Percentiles rank a stretch among this genome's conserved stretches.
Conservation (phyloP, 2,797 vertebrate genomes). For the Morelia viridis region DNA sequence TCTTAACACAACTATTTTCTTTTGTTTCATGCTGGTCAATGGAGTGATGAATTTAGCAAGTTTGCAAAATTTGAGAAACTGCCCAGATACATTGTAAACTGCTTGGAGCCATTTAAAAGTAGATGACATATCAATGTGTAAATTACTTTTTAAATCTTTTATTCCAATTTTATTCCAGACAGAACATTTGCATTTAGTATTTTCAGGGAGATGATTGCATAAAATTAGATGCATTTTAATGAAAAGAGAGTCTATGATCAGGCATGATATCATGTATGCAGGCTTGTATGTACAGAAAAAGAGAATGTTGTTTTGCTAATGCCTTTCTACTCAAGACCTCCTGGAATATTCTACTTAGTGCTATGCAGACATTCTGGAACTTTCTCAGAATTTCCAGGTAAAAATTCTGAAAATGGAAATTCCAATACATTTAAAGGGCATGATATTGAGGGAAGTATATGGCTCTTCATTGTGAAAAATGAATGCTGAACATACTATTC, state of each 20-base stretch:
- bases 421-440: too few species aligned
- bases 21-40: not conserved
- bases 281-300: not conserved
- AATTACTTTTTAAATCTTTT: not conserved
- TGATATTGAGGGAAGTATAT: too few species aligned
- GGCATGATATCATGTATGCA: not conserved
- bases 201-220: not conserved
- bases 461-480: too few species aligned
- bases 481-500: not conserved
- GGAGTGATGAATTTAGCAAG: not conserved
- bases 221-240: not conserved
- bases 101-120: not conserved
- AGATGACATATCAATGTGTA: not conserved
- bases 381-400: too few species aligned
- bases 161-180: not conserved
- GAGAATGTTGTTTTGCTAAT: not conserved
- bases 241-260: not conserved
- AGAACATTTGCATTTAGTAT: not conserved
- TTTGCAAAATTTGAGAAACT: not conserved
- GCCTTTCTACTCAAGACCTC: not conserved
- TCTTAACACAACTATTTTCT: not conserved
- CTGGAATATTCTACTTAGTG: not conserved
- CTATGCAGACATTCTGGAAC: too few species aligned
- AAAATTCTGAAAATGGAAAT: too few species aligned
- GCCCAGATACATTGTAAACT: not conserved